Evolutionary conservation across 37 sponge, comb jelly and placozoan genomes (phyloP).

Genomic region (Crambe crambe): DNA sequence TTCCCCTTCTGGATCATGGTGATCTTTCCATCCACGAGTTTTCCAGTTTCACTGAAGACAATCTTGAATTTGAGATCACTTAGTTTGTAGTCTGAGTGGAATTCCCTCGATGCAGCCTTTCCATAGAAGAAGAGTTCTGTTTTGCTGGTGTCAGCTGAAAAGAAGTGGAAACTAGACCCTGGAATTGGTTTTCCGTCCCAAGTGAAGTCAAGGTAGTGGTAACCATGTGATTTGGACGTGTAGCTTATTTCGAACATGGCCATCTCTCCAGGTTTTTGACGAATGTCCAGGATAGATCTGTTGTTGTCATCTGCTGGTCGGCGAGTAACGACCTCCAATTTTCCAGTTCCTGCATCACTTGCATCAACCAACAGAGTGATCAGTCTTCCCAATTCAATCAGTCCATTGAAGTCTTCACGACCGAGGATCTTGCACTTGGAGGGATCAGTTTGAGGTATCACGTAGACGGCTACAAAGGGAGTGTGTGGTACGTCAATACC

Average conservation of each 20-base stretch:
- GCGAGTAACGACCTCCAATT: slow-evolving; percentile 20
- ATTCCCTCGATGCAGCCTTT: slow-evolving; percentile 26
- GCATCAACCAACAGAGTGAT: slow-evolving; percentile 21
- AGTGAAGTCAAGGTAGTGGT: slow-evolving; percentile 32
- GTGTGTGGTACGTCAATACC: slow-evolving; percentile 33
- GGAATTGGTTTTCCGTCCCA: slow-evolving; percentile 6
- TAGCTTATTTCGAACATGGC: slow-evolving; percentile 10
- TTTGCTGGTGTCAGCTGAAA: slow-evolving; percentile 8
- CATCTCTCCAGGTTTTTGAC: not conserved
- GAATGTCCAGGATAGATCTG: not conserved
- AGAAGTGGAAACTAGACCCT: slow-evolving; percentile 29
- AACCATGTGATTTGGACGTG: not conserved
- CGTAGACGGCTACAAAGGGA: slow-evolving; percentile 59
- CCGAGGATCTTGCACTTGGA: slow-evolving; percentile 39
- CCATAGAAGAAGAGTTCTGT: slow-evolving; percentile 12
- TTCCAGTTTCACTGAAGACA: slow-evolving; percentile 27
- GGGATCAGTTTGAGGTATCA: slow-evolving; percentile 29
- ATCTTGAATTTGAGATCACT: slow-evolving; percentile 46
- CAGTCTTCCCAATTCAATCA: slow-evolving; percentile 6
- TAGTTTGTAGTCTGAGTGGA: slow-evolving; percentile 19
- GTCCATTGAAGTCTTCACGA: slow-evolving; percentile 10
- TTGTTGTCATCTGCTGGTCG: slow-evolving; percentile 4
- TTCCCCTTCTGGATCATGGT: slow-evolving; percentile 38
- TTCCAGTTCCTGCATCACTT: slow-evolving; percentile 24
- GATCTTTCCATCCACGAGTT: slow-evolving; percentile 47